phyloP scores from a whole-genome alignment of 1,140 invertebrate genomes.

The Philopotamus ludificatus region DNA sequence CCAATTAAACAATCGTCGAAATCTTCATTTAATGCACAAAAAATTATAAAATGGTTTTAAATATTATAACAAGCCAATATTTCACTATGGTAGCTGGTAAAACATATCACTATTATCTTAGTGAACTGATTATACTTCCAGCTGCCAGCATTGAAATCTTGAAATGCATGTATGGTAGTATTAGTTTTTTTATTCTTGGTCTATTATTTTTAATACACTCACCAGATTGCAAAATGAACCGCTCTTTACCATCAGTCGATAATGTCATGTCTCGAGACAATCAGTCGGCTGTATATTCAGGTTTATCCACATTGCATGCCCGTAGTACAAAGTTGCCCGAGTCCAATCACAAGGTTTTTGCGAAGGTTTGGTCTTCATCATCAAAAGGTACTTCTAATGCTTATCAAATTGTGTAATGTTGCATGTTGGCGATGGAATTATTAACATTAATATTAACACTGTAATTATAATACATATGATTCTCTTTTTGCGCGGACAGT shows the following conservation, averaged over 20 bases:
- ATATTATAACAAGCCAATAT: too few relatives aligned
- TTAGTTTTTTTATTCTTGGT: constrained; percentile 4
- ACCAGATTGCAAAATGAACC: not conserved
- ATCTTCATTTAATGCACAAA: too few relatives aligned
- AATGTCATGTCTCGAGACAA: not conserved
- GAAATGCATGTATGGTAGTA: not conserved
- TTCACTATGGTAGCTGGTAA: too few relatives aligned
- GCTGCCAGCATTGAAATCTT: too few relatives aligned
- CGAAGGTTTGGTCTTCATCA: constrained; percentile 12
- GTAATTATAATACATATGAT: too few relatives aligned
- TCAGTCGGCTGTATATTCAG: not conserved
- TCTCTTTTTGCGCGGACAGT: too few relatives aligned
- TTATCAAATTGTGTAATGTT: not conserved
- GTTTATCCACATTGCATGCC: not conserved
- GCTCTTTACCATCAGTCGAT: not conserved
- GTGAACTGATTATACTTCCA: too few relatives aligned
- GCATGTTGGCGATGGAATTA: not conserved
- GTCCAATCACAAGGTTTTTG: constrained; percentile 1
- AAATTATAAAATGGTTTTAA: too few relatives aligned
- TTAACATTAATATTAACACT: too few relatives aligned
- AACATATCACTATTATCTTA: too few relatives aligned
- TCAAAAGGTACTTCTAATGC: not conserved
- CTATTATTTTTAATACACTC: not conserved
- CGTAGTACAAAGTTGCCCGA: not conserved
- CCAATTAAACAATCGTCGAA: too few relatives aligned